Base-by-base conservation (phyloP, 2,797 vertebrate species). In the Buphagus erythrorhynchus region DNA sequence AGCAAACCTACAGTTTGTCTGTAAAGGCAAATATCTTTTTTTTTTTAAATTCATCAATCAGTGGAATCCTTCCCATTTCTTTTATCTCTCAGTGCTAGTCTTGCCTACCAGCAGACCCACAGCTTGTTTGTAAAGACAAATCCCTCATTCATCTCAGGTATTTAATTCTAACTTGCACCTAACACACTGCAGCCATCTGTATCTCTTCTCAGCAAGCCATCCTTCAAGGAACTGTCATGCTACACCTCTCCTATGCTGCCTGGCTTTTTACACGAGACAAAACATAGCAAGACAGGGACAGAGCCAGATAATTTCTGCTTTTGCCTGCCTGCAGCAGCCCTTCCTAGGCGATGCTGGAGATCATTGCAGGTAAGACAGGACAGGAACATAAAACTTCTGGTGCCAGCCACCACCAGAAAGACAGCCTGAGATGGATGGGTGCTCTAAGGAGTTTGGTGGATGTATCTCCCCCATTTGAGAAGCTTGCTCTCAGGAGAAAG, bases 311-410 rank as follows among this genome's bases (percentile, higher is more conserved):
- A 33, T 7, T 79, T 71, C 46, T 88, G 81, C 67, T 85, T 94
- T 58, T 69, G 28, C 43, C 36, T 82, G 38, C 16, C 55, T 67
- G 42, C 35, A 63, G 54, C n/a, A 74, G 16, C 66, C 59, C 59
- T 52, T 85, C n/a, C 40, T 26, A 22, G 17, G 15, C 0, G 0
- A 63, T 61, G 24, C 2, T 69, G 68, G 29, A 82, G 36, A 25
- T 67, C 7, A 18, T 3, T 52, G 52, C 51, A 69, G 12, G 17
- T 75, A 62, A 62, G 22, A 57, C 4, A 35, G 65, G 36, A 73
- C n/a, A 83, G 63, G 57, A 33, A 28, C 22, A 29, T 10, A 31
- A 52, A 36, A 42, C 4, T 55, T 59, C 45, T 8, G 3, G 20
- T 91, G 71, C 13, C 31, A 73, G 55, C 18, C 21, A 63, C 52